These are phyloP conservation scores for Berghia stephanieae DNA, from an alignment of 1,140 invertebrate genomes.

Conservation along the genomic window DNA sequence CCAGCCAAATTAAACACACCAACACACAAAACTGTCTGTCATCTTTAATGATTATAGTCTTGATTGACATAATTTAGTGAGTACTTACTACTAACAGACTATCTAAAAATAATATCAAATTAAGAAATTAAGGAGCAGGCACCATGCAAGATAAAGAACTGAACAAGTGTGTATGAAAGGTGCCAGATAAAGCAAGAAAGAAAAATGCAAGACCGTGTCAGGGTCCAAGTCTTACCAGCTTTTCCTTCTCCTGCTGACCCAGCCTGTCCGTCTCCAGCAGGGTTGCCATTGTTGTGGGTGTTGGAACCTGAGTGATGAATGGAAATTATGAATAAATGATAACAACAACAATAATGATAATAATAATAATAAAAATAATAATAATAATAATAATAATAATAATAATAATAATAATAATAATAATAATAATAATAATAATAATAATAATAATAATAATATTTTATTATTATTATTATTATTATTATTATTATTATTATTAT, in stretches of 20 bases:
- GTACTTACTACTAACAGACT: too few species aligned
- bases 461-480: too few species aligned
- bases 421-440: not conserved
- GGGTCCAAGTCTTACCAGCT: conserved; percentile 52
- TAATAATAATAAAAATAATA: not conserved
- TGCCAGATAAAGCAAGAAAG: too few species aligned
- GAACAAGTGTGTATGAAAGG: too few species aligned
- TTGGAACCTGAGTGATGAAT: conserved; percentile 56
- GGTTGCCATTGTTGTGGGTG: conserved; percentile 62
- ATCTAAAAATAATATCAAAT: too few species aligned
- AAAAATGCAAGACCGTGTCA: not conserved
- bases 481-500: too few species aligned
- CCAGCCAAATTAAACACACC: too few species aligned
- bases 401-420: not conserved
- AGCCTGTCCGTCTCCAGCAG: conserved; percentile 61
- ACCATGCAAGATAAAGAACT: too few species aligned
- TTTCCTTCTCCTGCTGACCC: conserved; percentile 63
- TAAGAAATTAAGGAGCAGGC: too few species aligned
- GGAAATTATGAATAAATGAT: not conserved
- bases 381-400: not conserved
- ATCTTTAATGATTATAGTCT: not conserved
- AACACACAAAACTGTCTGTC: too few species aligned
- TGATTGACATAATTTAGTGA: too few species aligned
- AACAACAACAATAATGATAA: not conserved
- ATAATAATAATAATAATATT: not conserved